A percentile compares a stretch with the other conserved stretches of the same genome.
phyloP scores from a whole-genome alignment of 2,113 vertebrate genomes.

The Montifringilla adamsi region DNA sequence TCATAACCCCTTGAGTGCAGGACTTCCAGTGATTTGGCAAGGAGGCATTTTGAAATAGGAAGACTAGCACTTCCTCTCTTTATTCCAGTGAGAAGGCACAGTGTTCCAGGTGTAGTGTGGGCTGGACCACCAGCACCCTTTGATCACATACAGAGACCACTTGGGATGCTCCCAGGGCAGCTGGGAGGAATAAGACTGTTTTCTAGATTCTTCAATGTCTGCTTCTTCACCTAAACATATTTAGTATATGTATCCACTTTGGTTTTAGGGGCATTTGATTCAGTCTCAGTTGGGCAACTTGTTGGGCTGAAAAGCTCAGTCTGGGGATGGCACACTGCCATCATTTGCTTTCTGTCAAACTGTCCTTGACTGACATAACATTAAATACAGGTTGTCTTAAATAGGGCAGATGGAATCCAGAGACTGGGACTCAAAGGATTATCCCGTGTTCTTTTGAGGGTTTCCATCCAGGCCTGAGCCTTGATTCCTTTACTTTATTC shows the following conservation, averaged over 20 bases:
- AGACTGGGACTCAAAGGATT: background rate
- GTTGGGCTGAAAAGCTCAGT: background rate
- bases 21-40: background rate
- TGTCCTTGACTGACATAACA: background rate
- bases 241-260: background rate
- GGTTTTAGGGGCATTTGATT: background rate
- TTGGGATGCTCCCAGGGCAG: background rate
- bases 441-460: background rate
- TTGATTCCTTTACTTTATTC: conserved; percentile 23
- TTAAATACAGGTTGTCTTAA: background rate
- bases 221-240: background rate
- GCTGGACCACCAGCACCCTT: background rate
- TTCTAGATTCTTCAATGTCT: background rate
- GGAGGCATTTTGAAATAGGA: background rate
- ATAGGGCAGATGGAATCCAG: background rate
- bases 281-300: background rate
- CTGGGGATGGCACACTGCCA: background rate
- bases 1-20: background rate
- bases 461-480: background rate
- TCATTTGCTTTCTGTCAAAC: background rate
- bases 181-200: background rate
- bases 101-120: background rate
- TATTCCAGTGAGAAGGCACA: background rate
- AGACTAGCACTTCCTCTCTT: background rate
- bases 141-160: background rate